A percentile compares a stretch with the other conserved stretches of the same genome.
These are phyloP conservation scores for Ranitomeya variabilis DNA, from an alignment of 2,113 vertebrate species.

Conservation along the genomic window DNA sequence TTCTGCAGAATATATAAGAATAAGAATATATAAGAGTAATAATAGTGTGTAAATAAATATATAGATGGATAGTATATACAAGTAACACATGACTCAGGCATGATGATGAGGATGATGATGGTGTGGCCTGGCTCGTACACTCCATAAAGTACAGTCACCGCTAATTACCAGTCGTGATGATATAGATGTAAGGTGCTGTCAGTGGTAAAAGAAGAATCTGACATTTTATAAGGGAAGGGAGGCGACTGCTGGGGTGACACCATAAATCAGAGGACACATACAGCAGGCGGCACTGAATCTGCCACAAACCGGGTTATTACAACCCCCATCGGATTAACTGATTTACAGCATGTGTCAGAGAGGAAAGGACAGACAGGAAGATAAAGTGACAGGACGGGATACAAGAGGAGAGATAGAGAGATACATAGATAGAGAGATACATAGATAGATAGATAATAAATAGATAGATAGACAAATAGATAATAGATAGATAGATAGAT, in stretches of 20 bases:
- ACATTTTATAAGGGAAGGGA: background rate
- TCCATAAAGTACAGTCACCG: background rate
- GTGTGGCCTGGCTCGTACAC: background rate
- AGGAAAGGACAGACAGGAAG: background rate
- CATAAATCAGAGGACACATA: background rate
- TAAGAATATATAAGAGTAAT: no score
- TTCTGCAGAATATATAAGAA: background rate
- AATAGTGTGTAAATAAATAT: no score
- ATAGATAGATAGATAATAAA: conserved; percentile 17
- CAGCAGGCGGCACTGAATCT: background rate
- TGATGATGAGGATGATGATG: background rate
- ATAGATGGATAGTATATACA: no score
- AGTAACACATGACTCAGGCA: background rate
- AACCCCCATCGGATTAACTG: conserved; percentile 25
- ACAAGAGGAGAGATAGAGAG: background rate
- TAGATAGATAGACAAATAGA: conserved; percentile 15
- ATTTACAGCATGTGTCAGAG: conserved; percentile 9
- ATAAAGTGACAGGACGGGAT: background rate
- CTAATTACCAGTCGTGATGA: background rate
- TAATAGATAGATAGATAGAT: background rate
- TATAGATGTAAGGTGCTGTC: background rate
- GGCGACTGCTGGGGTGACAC: background rate
- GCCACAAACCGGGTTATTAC: background rate
- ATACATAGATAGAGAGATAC: background rate
- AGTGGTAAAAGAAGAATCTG: background rate